Base-by-base conservation (phyloP, 2,797 vertebrate species). In the Silurus lanzhouensis region DNA sequence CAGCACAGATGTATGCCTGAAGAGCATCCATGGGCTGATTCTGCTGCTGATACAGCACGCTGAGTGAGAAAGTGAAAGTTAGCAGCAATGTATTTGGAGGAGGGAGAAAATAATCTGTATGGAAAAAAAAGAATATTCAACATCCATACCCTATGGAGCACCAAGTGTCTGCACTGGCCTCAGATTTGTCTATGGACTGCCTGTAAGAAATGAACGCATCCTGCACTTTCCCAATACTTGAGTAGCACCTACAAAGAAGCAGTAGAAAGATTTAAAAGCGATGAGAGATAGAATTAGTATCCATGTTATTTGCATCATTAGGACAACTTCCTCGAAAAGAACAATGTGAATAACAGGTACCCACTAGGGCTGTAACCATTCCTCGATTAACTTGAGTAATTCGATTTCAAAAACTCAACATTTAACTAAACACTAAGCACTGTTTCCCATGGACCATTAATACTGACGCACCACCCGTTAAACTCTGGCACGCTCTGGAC, bases 181-280 rank as follows among this genome's bases (percentile, higher is more conserved):
- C 98, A 17, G 98, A 99, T 94, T 99, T 99, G 94, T 99, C 98
- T 91, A 99, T 99, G 94, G 98, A 99, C 93, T 99, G 98, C 91
- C 98, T 96, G 91, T 99, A 99, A 91, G 98, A 99, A 95, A 99
- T 97, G 95, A 99, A 99, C 92, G 98, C 98, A 96, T 99, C 98
- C 94, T 99, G 98, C 94, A 99, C 98, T 95, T 99, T 99, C 92
- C 98, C 98, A 93, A 98, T 97, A 96, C 97, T 97, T 92, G 97
- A 98, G 92, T 97, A 98, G 95, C 98, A 99, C 97, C 98, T 99
- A 88, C 60, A 82, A 46, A 67, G 14, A 85, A 55, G 20, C 66
- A 48, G 82, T 2, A 20, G 9, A 67, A 8, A 81, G 9, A 27
- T 22, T 46, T 20, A 46, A 22, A 71, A 14, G 2, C 20, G 20